Percentiles rank a stretch among this genome's conserved stretches.
phyloP scores from a whole-genome alignment of 2,888 invertebrate species.

The Alloscopus bannaensis region DNA sequence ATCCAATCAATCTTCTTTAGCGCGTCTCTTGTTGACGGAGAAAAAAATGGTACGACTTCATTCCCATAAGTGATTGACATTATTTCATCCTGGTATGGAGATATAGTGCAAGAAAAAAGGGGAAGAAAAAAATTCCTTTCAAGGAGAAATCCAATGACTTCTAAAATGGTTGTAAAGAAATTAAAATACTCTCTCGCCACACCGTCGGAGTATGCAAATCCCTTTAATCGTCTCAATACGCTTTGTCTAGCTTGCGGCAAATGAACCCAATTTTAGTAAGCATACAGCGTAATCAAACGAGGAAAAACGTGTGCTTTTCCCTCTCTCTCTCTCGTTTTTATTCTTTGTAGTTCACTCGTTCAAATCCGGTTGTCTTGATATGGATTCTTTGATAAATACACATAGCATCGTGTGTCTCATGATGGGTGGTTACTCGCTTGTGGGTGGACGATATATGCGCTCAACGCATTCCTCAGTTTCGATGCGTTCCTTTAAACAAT shows the following conservation, averaged over 20 bases:
- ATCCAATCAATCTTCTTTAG: too few species aligned
- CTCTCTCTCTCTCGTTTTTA: neutral
- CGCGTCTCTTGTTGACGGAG: too few species aligned
- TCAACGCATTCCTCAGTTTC: conserved; percentile 27
- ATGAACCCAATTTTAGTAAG: conserved; percentile 47
- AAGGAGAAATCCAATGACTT: conserved; percentile 44
- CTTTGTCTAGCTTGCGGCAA: conserved; percentile 41
- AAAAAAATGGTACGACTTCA: too few species aligned
- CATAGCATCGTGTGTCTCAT: neutral
- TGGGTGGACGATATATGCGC: too few species aligned
- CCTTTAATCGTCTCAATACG: neutral
- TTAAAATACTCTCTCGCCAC: conserved; percentile 35
- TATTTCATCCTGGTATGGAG: conserved; percentile 34
- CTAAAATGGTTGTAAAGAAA: conserved; percentile 58
- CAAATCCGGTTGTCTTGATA: conserved; percentile 56
- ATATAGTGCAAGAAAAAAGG: too few species aligned
- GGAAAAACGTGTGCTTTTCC: neutral
- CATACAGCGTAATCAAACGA: conserved; percentile 39
- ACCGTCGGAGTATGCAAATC: too few species aligned
- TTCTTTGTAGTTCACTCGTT: conserved; percentile 21
- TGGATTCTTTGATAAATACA: neutral
- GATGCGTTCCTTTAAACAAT: neutral
- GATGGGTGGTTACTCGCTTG: conserved; percentile 54
- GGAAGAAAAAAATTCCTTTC: conserved; percentile 49
- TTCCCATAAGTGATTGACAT: conserved; percentile 40